Percentiles rank a stretch among this genome's conserved stretches.
These are phyloP conservation scores for Ploceus nigricollis DNA, from an alignment of 2,113 vertebrate genomes.

Conservation along the genomic window DNA sequence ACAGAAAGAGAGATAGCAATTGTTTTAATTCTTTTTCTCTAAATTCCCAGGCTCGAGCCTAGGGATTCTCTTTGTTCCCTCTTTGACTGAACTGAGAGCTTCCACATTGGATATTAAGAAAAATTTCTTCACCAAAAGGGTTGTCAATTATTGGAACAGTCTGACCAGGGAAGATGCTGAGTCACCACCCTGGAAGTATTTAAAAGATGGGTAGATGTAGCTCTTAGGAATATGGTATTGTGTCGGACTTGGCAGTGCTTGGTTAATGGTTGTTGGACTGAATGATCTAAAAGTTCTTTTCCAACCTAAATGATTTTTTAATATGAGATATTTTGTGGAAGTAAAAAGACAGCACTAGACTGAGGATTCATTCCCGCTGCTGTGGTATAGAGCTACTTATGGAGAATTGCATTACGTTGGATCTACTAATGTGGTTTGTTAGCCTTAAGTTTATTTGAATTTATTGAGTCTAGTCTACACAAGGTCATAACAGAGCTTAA, in stretches of 20 bases:
- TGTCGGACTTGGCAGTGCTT: not conserved
- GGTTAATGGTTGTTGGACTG: not conserved
- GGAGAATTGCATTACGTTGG: not conserved
- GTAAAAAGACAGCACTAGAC: not conserved
- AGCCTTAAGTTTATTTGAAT: not conserved
- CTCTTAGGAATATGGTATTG: not conserved
- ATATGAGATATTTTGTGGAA: not conserved
- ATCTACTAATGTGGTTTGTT: not conserved
- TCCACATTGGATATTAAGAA: not conserved
- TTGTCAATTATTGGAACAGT: not conserved
- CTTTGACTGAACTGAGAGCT: too few species aligned
- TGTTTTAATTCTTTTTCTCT: too few species aligned
- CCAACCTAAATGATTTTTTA: not conserved
- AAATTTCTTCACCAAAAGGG: not conserved
- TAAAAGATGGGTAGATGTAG: not conserved
- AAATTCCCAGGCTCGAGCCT: too few species aligned
- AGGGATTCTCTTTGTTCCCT: too few species aligned
- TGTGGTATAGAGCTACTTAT: not conserved
- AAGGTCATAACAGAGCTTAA: not conserved
- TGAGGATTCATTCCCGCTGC: not conserved
- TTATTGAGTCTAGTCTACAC: not conserved
- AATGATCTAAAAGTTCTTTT: not conserved
- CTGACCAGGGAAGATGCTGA: not conserved
- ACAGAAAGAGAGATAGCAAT: too few species aligned
- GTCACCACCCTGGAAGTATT: not conserved